These are phyloP conservation scores for Ormyrus nitidulus DNA, from an alignment of 2,888 invertebrate species.

Conservation along the genomic window DNA sequence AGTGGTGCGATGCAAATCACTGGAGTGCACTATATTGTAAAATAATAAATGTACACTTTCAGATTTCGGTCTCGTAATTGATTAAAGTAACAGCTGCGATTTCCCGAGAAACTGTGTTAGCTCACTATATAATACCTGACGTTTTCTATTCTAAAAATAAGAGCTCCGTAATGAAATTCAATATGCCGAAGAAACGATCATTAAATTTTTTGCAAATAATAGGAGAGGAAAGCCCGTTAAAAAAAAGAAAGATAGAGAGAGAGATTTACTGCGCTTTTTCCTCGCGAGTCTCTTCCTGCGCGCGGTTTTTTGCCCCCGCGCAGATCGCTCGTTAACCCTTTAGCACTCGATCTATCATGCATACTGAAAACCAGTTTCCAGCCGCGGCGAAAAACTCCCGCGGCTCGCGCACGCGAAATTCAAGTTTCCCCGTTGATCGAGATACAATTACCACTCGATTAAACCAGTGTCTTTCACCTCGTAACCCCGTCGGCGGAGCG, in stretches of 20 bases:
- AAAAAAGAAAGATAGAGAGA: neutral
- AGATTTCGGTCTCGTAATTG: too few relatives aligned
- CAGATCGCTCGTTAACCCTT: conserved; percentile 32
- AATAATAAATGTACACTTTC: too few relatives aligned
- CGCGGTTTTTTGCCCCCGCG: conserved; percentile 23
- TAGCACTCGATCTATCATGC: conserved; percentile 32
- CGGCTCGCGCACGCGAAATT: neutral
- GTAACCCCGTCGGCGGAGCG: too few relatives aligned
- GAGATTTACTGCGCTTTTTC: conserved; percentile 5
- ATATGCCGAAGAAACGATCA: too few relatives aligned
- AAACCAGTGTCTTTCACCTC: neutral
- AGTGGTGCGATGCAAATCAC: too few relatives aligned
- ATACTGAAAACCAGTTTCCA: conserved; percentile 28
- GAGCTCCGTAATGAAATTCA: too few relatives aligned
- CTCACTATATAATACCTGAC: too few relatives aligned
- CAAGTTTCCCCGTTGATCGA: neutral
- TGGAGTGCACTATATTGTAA: too few relatives aligned
- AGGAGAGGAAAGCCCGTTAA: neutral
- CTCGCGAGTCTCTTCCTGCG: neutral
- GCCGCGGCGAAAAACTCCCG: neutral
- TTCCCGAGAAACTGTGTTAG: too few relatives aligned
- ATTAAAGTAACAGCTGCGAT: too few relatives aligned
- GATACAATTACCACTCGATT: conserved; percentile 9
- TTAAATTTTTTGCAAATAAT: too few relatives aligned
- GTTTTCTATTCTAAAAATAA: too few relatives aligned